Percentiles rank a stretch among this genome's conserved stretches.
Conservation (phyloP, 2,888 invertebrate genomes). For the Candidula unifasciata region DNA sequence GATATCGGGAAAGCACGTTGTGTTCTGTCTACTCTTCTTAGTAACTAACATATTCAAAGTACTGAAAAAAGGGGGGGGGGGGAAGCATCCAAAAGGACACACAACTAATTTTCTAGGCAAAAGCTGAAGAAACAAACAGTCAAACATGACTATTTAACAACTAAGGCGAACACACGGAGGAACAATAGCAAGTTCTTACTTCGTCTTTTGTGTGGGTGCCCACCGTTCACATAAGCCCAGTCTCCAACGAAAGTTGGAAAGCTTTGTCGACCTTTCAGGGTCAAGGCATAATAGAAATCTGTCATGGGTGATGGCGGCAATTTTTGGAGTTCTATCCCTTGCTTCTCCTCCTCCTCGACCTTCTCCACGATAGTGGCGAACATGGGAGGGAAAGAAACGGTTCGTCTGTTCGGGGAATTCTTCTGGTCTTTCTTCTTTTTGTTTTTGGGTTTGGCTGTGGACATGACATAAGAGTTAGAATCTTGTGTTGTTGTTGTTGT, state of each 20-base stretch:
- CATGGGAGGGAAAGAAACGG: constrained; percentile 49
- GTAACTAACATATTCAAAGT: too few species aligned
- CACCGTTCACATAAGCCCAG: constrained; percentile 60
- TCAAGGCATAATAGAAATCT: constrained; percentile 65
- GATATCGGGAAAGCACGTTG: too few species aligned
- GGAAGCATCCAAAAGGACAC: too few species aligned
- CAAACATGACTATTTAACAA: not conserved
- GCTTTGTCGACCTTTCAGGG: constrained; percentile 60
- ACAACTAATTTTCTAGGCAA: too few species aligned
- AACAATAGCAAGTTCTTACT: constrained; percentile 24
- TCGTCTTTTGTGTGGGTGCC: constrained; percentile 29
- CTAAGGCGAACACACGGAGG: not conserved
- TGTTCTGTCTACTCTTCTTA: too few species aligned
- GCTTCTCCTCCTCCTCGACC: constrained; percentile 81
- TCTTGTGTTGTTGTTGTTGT: too few species aligned
- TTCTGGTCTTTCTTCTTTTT: constrained; percentile 43
- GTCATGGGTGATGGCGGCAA: constrained; percentile 68
- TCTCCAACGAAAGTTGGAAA: constrained; percentile 66
- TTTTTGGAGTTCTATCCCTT: constrained; percentile 59
- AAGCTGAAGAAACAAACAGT: not conserved
- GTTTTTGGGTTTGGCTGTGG: constrained; percentile 34
- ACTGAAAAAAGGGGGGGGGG: too few species aligned
- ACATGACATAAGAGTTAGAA: not conserved
- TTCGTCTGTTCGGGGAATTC: constrained; percentile 24
- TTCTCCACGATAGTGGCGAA: constrained; percentile 62